Conservation (phyloP, 2,797 vertebrate species). For the Anguilla anguilla region DNA sequence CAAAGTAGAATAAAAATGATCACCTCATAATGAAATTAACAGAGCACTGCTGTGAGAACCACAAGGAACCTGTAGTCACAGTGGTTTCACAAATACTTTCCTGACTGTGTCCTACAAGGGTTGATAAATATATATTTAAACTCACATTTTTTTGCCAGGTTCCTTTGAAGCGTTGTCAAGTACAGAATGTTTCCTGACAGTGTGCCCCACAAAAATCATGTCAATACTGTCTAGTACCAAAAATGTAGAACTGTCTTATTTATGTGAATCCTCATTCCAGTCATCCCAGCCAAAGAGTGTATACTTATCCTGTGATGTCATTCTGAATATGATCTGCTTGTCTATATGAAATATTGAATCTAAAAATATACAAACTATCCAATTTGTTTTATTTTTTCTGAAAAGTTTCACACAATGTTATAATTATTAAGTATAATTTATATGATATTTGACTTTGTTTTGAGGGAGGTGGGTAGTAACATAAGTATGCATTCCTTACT, state of each 20-base stretch:
- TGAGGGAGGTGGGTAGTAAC: background rate
- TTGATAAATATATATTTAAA: background rate
- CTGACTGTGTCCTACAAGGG: background rate
- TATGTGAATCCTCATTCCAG: background rate
- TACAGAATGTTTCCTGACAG: background rate
- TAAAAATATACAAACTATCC: background rate
- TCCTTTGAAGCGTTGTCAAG: background rate
- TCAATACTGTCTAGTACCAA: background rate
- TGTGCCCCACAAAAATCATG: background rate
- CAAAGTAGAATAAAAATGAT: slow-evolving; percentile 27
- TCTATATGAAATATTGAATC: background rate
- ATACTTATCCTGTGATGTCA: background rate
- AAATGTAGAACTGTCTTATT: background rate
- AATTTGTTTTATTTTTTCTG: background rate
- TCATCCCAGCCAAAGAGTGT: background rate
- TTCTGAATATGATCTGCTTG: background rate
- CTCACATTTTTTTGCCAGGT: background rate
- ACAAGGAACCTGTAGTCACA: background rate
- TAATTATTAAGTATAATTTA: background rate
- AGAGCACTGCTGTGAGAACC: background rate
- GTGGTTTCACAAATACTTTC: background rate
- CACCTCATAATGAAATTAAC: background rate
- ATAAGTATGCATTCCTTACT: background rate
- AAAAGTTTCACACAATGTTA: background rate
- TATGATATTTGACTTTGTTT: background rate